phyloP scores from a whole-genome alignment of 2,888 invertebrate genomes.

The Drosophila pullipes region DNA sequence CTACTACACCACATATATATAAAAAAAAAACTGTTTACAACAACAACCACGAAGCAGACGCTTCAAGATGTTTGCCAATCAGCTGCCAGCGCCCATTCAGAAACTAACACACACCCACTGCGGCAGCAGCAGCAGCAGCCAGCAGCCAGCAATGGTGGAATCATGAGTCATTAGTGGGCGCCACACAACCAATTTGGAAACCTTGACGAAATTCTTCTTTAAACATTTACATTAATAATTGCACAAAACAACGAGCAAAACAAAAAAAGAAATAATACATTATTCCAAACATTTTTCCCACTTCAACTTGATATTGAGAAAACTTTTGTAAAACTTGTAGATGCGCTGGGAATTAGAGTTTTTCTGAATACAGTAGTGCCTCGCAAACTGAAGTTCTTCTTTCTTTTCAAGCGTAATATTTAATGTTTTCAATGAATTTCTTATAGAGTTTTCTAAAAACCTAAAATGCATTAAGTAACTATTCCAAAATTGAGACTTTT shows the following conservation, averaged over 20 bases:
- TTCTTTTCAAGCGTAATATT: not conserved
- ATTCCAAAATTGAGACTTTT: not conserved
- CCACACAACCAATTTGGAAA: conserved; percentile 44
- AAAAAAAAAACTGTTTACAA: conserved; percentile 19
- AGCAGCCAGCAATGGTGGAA: conserved; percentile 60
- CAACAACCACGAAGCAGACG: conserved; percentile 77
- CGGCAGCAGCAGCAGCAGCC: conserved; percentile 42
- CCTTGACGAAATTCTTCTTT: conserved; percentile 43
- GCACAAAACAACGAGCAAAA: conserved; percentile 23
- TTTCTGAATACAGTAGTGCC: not conserved
- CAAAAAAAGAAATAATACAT: not conserved
- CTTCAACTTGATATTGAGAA: conserved; percentile 16
- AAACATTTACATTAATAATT: conserved; percentile 56
- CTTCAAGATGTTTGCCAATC: conserved; percentile 85
- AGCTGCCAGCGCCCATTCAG: conserved; percentile 71
- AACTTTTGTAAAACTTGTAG: conserved; percentile 54
- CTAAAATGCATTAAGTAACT: not conserved
- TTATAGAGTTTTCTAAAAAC: no score
- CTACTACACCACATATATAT: conserved; percentile 37
- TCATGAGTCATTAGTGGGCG: conserved; percentile 62
- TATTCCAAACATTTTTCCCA: conserved; percentile 19
- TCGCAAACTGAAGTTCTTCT: not conserved
- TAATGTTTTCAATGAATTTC: not conserved
- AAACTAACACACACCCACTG: conserved; percentile 69
- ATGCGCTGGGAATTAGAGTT: conserved; percentile 20